phyloP scores from a whole-genome alignment of 2,888 invertebrate genomes.

The Hypomecis punctinalis region DNA sequence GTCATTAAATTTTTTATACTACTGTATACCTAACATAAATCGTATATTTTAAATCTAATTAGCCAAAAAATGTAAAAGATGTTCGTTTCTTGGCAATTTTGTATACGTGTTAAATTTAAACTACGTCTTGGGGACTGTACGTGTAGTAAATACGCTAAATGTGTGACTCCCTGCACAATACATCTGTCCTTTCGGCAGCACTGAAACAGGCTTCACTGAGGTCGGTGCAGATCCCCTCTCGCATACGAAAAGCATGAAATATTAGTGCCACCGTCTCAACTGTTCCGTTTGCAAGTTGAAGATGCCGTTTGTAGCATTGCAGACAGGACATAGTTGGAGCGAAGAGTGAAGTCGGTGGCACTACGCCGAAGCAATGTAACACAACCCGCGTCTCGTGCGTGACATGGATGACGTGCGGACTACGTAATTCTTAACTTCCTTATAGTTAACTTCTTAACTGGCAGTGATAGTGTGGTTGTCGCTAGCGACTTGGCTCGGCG shows the following conservation, averaged over 20 bases:
- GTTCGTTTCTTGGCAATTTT: conserved; percentile 13
- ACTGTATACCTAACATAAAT: conserved; percentile 10
- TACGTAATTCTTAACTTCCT: conserved; percentile 53
- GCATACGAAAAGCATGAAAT: conserved; percentile 31
- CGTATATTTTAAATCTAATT: conserved; percentile 11
- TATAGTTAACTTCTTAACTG: conserved; percentile 63
- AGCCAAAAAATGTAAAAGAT: conserved; percentile 10
- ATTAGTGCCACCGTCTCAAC: background rate
- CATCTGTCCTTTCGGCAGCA: conserved; percentile 52
- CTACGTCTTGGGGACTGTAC: background rate
- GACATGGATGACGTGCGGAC: conserved; percentile 39
- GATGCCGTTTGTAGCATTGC: too few species aligned
- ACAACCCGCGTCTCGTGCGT: conserved; percentile 22
- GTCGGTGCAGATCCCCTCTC: conserved; percentile 42
- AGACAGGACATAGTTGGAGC: too few species aligned
- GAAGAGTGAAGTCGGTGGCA: background rate
- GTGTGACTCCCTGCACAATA: conserved; percentile 20
- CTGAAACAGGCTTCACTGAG: conserved; percentile 73
- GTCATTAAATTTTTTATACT: background rate
- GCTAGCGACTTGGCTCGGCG: conserved; percentile 63
- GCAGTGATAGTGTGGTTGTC: conserved; percentile 79
- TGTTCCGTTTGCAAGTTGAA: background rate
- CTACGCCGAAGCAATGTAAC: conserved; percentile 6
- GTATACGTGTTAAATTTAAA: conserved; percentile 34
- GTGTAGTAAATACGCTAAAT: conserved; percentile 15